Evolutionary conservation across 2,797 vertebrate genomes (phyloP).

Genomic region (Galaxias olidus): DNA sequence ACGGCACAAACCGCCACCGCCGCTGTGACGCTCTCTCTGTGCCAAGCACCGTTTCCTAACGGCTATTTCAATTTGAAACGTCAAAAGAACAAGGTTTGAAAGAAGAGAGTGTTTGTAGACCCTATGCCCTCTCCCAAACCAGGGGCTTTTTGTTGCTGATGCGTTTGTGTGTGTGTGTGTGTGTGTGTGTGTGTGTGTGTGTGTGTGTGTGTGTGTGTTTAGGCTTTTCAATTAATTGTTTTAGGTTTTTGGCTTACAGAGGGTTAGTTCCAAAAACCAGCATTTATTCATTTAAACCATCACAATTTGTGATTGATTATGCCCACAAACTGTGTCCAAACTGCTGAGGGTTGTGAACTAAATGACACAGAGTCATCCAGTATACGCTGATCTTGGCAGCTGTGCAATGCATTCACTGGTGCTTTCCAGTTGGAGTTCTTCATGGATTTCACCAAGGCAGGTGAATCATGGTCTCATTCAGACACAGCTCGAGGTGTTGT

Average conservation of each 20-base stretch:
- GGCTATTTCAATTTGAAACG: slow-evolving; percentile 46
- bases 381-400: neutral
- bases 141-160: slow-evolving; percentile 33
- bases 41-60: slow-evolving; percentile 60
- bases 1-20: slow-evolving; percentile 65
- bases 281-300: no score
- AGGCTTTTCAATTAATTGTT: no score
- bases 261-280: no score
- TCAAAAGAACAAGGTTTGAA: slow-evolving; percentile 35
- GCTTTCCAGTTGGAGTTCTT: no score
- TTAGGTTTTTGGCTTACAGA: no score
- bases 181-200: neutral
- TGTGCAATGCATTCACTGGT: neutral
- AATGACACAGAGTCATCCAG: neutral
- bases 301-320: no score
- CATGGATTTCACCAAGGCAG: neutral
- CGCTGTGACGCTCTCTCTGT: slow-evolving; percentile 42
- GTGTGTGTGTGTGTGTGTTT: neutral
- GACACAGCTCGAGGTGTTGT: slow-evolving; percentile 39
- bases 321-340: no score
- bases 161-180: neutral
- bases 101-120: slow-evolving; percentile 28
- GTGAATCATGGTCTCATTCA: slow-evolving; percentile 21
- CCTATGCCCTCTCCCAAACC: slow-evolving; percentile 29
- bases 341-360: no score